phyloP scores from a whole-genome alignment of 30 jellyfish, hydroid and myxozoan species.

The Cassiopea xamachana region DNA sequence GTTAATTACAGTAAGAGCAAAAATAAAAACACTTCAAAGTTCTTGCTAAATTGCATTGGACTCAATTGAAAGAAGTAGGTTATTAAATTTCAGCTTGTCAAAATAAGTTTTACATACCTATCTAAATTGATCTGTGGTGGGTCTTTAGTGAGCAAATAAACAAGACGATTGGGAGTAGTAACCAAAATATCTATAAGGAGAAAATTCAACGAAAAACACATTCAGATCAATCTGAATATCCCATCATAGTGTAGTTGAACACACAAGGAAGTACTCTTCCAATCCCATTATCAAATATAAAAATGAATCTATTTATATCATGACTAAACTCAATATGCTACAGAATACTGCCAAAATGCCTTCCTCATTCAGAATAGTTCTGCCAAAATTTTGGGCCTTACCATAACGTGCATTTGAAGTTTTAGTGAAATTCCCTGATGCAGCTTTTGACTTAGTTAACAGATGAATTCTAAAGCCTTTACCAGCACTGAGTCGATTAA shows the following conservation, averaged over 20 bases:
- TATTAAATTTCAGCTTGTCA: too few relatives aligned
- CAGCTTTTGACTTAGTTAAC: slow-evolving; percentile 89
- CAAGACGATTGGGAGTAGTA: slow-evolving; percentile 98
- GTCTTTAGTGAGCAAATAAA: slow-evolving; percentile 84
- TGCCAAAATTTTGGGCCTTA: neutral
- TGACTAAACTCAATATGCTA: neutral
- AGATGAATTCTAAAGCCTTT: slow-evolving; percentile 81
- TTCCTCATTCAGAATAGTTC: neutral
- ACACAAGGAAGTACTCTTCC: too few relatives aligned
- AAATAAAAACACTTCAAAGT: too few relatives aligned
- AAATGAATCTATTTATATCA: too few relatives aligned
- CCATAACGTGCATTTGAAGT: slow-evolving; percentile 70
- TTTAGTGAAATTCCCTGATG: slow-evolving; percentile 58
- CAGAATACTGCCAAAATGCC: neutral
- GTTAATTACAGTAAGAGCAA: too few relatives aligned
- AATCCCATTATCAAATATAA: too few relatives aligned
- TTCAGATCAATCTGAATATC: too few relatives aligned
- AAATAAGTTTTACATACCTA: slow-evolving; percentile 31
- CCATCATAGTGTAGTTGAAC: too few relatives aligned
- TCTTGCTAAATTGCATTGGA: too few relatives aligned
- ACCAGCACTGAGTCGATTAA: slow-evolving; percentile 81
- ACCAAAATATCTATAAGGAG: slow-evolving; percentile 83
- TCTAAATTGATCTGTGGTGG: slow-evolving; percentile 68
- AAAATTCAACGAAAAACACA: neutral
- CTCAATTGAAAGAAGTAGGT: too few relatives aligned